Evolutionary conservation across 2,888 invertebrate genomes (phyloP).

Genomic region (Ferdinandea cuprea): DNA sequence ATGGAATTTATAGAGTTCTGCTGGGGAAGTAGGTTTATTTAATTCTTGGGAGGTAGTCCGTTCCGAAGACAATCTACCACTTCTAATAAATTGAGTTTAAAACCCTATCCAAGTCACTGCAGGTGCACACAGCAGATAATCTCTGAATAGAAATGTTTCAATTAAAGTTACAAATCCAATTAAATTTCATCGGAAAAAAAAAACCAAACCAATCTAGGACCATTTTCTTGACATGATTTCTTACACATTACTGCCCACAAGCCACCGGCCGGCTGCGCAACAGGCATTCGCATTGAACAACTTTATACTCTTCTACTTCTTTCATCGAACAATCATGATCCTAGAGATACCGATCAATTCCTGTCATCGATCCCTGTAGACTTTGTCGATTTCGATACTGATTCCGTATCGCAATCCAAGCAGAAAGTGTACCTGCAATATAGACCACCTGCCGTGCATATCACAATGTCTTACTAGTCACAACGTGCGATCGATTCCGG

Average conservation of each 20-base stretch:
- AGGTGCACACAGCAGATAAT: constrained; percentile 23
- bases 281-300: constrained; percentile 10
- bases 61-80: background rate
- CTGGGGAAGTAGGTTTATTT: too few relatives aligned
- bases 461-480: constrained; percentile 51
- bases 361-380: constrained; percentile 67
- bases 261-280: background rate
- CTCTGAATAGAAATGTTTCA: constrained; percentile 58
- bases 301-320: constrained; percentile 27
- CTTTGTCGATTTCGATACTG: constrained; percentile 20
- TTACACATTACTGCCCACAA: constrained; percentile 24
- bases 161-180: constrained; percentile 45
- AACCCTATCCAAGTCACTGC: constrained; percentile 1
- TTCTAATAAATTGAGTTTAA: background rate
- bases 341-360: constrained; percentile 67
- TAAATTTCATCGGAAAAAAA: constrained; percentile 16
- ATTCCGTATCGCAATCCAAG: constrained; percentile 51
- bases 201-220: constrained; percentile 25
- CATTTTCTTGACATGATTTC: constrained; percentile 35
- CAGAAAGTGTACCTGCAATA: constrained; percentile 32
- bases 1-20: background rate
- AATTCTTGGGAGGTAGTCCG: background rate
- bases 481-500: constrained; percentile 48
- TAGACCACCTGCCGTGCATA: constrained; percentile 67
- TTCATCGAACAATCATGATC: constrained; percentile 61